Conservation (phyloP, 2,797 vertebrate genomes). For the Tiaroga cobitis region DNA sequence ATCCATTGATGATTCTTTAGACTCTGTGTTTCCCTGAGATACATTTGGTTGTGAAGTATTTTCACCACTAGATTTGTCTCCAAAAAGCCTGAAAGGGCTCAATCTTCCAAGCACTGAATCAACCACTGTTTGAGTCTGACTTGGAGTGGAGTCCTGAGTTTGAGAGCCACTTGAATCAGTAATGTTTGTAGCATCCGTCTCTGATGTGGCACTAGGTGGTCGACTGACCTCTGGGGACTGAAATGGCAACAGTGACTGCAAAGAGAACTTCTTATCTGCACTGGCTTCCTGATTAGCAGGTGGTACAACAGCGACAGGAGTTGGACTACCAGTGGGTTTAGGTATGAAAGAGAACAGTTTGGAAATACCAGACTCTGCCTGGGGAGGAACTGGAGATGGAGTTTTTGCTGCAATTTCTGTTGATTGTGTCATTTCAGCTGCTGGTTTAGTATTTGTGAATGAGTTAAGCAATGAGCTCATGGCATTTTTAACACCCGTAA, state of each 20-base stretch:
- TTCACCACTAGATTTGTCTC: constrained; percentile 72
- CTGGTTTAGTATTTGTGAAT: constrained; percentile 81
- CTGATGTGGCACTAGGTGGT: constrained; percentile 57
- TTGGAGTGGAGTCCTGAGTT: constrained; percentile 59
- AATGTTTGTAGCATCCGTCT: constrained; percentile 59
- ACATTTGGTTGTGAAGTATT: constrained; percentile 69
- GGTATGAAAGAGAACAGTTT: constrained; percentile 79
- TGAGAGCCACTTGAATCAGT: constrained; percentile 37
- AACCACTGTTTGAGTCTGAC: constrained; percentile 78
- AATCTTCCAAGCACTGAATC: constrained; percentile 86
- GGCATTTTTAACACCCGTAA: constrained; percentile 84
- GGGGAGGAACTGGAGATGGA: constrained; percentile 62
- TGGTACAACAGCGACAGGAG: constrained; percentile 72
- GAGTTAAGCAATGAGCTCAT: constrained; percentile 84
- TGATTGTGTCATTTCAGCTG: constrained; percentile 74
- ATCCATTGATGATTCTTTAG: constrained; percentile 60
- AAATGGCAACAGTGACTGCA: constrained; percentile 77
- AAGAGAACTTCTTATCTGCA: constrained; percentile 76
- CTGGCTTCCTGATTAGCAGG: constrained; percentile 75
- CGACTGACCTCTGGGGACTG: constrained; percentile 67
- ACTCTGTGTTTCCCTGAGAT: constrained; percentile 63
- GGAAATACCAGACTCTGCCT: constrained; percentile 76
- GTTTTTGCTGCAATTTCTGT: constrained; percentile 51
- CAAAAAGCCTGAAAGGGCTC: constrained; percentile 88
- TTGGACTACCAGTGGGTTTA: constrained; percentile 69